Evolutionary conservation across 1,140 invertebrate genomes (phyloP).

Genomic region (Drosophila murphyi): DNA sequence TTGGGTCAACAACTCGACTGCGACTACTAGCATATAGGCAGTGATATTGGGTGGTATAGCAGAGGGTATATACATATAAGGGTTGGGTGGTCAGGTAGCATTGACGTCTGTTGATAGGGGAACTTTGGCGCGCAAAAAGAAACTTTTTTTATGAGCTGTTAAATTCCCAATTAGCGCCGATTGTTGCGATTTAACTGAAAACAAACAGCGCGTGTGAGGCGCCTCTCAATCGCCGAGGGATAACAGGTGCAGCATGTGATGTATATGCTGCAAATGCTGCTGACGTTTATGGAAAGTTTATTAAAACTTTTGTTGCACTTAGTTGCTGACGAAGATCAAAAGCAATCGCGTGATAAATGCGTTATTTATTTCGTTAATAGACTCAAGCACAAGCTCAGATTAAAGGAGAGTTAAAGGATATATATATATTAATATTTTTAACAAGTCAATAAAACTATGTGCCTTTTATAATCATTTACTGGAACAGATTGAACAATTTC

Average conservation of each 20-base stretch:
- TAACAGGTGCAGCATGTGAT: neutral
- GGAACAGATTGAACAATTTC: no score
- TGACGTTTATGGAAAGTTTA: neutral
- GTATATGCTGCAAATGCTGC: neutral
- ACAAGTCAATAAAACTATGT: no score
- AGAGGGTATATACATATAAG: neutral
- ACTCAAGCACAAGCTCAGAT: neutral
- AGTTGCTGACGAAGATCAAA: neutral
- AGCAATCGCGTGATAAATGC: neutral
- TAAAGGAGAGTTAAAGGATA: neutral
- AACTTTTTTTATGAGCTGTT: slow-evolving; percentile 72
- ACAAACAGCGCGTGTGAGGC: slow-evolving; percentile 38
- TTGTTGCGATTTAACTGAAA: slow-evolving; percentile 66
- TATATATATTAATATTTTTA: no score
- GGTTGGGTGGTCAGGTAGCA: neutral
- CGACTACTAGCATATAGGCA: neutral
- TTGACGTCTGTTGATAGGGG: neutral
- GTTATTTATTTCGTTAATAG: no score
- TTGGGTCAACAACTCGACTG: slow-evolving; percentile 59
- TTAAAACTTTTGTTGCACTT: neutral
- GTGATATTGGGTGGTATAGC: no score
- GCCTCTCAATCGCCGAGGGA: neutral
- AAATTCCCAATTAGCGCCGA: slow-evolving; percentile 78
- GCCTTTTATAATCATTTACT: no score
- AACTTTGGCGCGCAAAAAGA: slow-evolving; percentile 34